Evolutionary conservation across 2,888 invertebrate species (phyloP), one percentile per base, ranked within the genome.

Genomic region (Fragum sueziense): DNA sequence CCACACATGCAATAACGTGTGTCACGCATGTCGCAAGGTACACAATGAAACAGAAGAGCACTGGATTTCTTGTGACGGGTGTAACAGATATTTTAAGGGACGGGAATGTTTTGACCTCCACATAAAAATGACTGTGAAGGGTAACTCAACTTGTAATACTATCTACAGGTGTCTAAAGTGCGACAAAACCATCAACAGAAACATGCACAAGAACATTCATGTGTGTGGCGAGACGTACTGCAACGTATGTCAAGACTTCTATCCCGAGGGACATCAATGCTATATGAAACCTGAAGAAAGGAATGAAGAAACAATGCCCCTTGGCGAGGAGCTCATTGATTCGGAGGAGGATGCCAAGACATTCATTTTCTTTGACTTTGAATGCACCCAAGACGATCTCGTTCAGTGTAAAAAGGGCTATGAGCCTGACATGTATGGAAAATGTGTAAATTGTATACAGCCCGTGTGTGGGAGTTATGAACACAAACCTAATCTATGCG

Each of bases 401-500:
- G 29, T 79, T 25, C 69, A 80, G 61, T 82, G 82, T 71, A 67
- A 71, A 11, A 29, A 72, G 1, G 79, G 79, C 3, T 79, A 72
- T 33, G 33, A 34, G 22, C 59, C 57, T 20, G 78, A 72, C 7
- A 37, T 29, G 1, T 34, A 52, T 68, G 54, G 69, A 17, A 74
- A 79, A 74, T 79, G 84, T 72, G 17, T 14, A 25, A 51, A 84
- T 67, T 84, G 84, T 74, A 17, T 41, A 14, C 75, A 78, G 47
- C 59, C 67, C 11, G 25, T 25, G 6, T 83, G 78, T 61, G 83
- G 80, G n/a, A 22, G 34, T 31, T 78, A 71, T 47, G 70, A 78
- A 70, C 83, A 83, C 57, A 67, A 52, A 37, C 83, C 80, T 3
- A 83, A 83, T 74, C 22, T 83, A 25, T 80, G 80, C 62, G 74